Conservation (phyloP, 2,113 vertebrate genomes). For the Tretioscincus oriximinensis region DNA sequence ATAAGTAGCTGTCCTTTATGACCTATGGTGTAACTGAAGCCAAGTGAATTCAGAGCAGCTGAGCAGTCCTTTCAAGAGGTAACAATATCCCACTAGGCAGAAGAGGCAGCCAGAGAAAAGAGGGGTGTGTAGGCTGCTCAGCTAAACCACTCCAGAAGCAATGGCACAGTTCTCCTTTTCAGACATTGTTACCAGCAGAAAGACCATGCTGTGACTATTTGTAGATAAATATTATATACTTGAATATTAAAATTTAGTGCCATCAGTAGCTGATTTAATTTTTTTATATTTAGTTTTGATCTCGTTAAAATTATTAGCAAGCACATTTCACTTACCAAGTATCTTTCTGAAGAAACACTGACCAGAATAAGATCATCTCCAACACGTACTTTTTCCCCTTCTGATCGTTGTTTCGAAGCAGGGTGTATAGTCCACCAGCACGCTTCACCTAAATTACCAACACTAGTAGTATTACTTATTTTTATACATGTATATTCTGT, state of each 20-base stretch:
- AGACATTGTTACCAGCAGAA: too few species aligned
- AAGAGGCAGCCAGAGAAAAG: too few species aligned
- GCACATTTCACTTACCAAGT: constrained; percentile 83
- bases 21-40: too few species aligned
- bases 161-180: too few species aligned
- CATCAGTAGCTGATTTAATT: neutral
- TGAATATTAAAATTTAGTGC: neutral
- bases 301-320: neutral
- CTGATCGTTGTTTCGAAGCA: constrained; percentile 86
- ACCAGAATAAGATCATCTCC: constrained; percentile 97
- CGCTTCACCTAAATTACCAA: constrained; percentile 78
- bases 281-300: neutral
- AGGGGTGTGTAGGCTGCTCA: too few species aligned
- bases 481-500: neutral
- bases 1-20: too few species aligned
- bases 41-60: too few species aligned
- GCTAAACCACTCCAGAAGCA: too few species aligned
- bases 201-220: too few species aligned
- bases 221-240: neutral
- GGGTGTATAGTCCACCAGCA: constrained; percentile 91
- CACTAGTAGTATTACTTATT: neutral
- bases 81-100: too few species aligned
- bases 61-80: too few species aligned
- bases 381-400: constrained; percentile 95
- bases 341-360: constrained; percentile 95